phyloP scores from a whole-genome alignment of 2,797 vertebrate genomes.

The Florisuga fusca region DNA sequence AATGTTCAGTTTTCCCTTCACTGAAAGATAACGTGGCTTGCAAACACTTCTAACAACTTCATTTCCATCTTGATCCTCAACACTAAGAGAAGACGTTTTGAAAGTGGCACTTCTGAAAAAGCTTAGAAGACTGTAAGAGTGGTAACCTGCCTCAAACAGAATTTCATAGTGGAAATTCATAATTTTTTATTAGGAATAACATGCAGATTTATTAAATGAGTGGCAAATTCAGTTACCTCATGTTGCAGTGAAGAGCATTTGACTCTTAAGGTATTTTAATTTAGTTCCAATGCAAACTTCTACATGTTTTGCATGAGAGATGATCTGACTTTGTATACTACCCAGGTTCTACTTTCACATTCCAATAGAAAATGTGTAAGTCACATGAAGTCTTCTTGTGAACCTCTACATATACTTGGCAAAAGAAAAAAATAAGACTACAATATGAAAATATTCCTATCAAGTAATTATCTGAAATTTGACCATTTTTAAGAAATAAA shows the following conservation, averaged over 20 bases:
- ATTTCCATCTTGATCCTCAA: constrained; percentile 3
- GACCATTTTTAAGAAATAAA: constrained; percentile 60
- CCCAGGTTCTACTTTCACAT: neutral
- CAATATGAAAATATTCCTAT: constrained; percentile 1
- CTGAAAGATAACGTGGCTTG: constrained; percentile 3
- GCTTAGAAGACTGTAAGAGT: neutral
- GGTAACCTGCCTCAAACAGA: neutral
- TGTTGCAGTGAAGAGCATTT: neutral
- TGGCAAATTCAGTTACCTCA: neutral
- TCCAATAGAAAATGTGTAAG: neutral
- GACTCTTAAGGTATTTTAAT: neutral
- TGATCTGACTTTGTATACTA: neutral
- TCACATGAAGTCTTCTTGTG: neutral
- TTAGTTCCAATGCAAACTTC: neutral
- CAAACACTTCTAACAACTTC: neutral
- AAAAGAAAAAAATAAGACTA: neutral
- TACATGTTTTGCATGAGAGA: neutral
- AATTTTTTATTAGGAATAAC: neutral
- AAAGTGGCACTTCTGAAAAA: constrained; percentile 4
- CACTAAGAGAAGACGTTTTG: neutral
- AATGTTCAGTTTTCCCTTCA: neutral
- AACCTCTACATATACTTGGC: neutral
- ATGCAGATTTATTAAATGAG: neutral
- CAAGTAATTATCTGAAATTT: constrained; percentile 54
- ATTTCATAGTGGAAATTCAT: neutral